phyloP scores from a whole-genome alignment of 2,797 vertebrate species.

The Gymnopithys bicolor region DNA sequence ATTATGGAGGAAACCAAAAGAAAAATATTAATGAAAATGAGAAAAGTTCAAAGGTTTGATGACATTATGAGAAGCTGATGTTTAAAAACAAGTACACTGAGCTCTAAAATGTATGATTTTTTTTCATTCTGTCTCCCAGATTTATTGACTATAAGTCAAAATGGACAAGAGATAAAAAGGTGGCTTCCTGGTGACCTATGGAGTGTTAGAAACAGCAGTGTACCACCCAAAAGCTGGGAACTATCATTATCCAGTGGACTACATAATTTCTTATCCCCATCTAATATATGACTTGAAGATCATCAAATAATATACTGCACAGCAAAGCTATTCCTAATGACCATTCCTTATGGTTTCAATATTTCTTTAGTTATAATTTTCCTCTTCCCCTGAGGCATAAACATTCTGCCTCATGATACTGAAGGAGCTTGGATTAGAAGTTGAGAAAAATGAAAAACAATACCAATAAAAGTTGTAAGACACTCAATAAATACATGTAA shows the following conservation, averaged over 20 bases:
- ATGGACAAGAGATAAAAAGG: not conserved
- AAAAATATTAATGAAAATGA: not conserved
- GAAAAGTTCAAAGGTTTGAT: not conserved
- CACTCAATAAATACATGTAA: conserved; percentile 38
- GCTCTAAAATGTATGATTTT: accelerated
- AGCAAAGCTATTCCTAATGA: conserved; percentile 40
- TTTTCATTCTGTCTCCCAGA: not conserved
- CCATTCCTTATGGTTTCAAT: conserved; percentile 50
- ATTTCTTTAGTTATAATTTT: conserved; percentile 53
- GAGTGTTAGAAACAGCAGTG: not conserved
- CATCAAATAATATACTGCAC: not conserved
- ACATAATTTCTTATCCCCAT: not conserved
- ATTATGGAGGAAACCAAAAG: not conserved
- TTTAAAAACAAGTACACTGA: not conserved
- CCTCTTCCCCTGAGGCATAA: conserved; percentile 54
- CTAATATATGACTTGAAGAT: not conserved
- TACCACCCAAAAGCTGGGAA: not conserved
- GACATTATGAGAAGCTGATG: not conserved
- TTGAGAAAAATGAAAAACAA: conserved; percentile 50
- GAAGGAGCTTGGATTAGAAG: conserved; percentile 10
- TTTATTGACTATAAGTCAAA: not conserved
- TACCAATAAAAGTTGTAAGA: conserved; percentile 30
- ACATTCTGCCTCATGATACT: conserved; percentile 37
- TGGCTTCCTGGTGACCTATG: not conserved
- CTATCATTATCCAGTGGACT: not conserved